A percentile compares a stretch with the other conserved stretches of the same genome.
phyloP scores from a whole-genome alignment of 2,797 vertebrate genomes.

The Eidolon dupreanum region DNA sequence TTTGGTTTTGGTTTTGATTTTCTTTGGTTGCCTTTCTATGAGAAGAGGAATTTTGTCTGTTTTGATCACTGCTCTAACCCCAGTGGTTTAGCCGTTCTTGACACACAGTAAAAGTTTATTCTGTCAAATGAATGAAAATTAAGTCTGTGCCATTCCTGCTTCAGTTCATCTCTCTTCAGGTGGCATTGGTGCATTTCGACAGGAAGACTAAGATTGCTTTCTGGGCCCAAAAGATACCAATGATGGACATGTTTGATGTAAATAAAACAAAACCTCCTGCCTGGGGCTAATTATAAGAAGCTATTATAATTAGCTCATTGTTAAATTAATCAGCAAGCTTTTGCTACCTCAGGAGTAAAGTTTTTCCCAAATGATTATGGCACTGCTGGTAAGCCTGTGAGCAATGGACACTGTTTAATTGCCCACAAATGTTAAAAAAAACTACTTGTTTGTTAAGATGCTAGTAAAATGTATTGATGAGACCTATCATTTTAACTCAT shows the following conservation, averaged over 20 bases:
- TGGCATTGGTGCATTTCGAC: slow-evolving; percentile 14
- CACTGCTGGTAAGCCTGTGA: slow-evolving; percentile 40
- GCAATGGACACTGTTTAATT: slow-evolving; percentile 22
- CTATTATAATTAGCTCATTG: slow-evolving; percentile 64
- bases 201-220: slow-evolving; percentile 42
- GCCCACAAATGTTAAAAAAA: slow-evolving; percentile 42
- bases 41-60: slow-evolving; percentile 39
- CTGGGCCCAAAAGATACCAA: slow-evolving; percentile 52
- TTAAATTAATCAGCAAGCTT: slow-evolving; percentile 68
- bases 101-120: slow-evolving; percentile 35
- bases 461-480: slow-evolving; percentile 8
- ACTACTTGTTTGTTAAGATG: slow-evolving; percentile 46
- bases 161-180: background rate
- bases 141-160: background rate
- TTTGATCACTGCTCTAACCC: background rate
- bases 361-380: slow-evolving; percentile 59
- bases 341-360: slow-evolving; percentile 57
- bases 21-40: background rate
- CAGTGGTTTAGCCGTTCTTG: background rate
- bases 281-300: slow-evolving; percentile 58
- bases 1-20: background rate
- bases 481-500: background rate
- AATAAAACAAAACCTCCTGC: slow-evolving; percentile 52
- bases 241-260: slow-evolving; percentile 60
- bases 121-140: slow-evolving; percentile 39